Evolutionary conservation across 2,113 vertebrate species (phyloP).

Genomic region (Corythornis madagascariensis): DNA sequence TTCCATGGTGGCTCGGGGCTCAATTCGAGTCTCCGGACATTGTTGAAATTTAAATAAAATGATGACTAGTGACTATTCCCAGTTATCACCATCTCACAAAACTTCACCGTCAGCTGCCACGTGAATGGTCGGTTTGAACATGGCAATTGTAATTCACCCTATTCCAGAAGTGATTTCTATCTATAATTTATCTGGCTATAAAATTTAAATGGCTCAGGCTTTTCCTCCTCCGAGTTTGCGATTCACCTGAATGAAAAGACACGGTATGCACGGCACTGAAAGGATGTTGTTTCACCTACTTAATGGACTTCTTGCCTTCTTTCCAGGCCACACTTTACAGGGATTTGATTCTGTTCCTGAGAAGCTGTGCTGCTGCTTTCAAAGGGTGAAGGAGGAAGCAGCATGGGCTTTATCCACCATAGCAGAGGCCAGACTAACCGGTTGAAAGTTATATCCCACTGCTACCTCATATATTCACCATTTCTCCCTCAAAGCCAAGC

Average conservation of each 20-base stretch:
- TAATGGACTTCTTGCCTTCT: not conserved
- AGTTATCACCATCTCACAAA: not conserved
- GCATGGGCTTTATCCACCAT: not conserved
- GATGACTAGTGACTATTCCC: not conserved
- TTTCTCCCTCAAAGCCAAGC: slow-evolving; percentile 12
- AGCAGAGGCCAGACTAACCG: not conserved
- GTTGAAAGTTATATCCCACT: not conserved
- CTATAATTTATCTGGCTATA: slow-evolving; percentile 29
- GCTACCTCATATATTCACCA: not conserved
- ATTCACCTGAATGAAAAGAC: not conserved
- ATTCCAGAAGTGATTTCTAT: slow-evolving; percentile 23
- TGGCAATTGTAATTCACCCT: not conserved
- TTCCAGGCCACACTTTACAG: not conserved
- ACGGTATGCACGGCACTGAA: rapidly evolving
- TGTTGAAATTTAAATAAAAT: slow-evolving; percentile 31
- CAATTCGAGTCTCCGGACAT: not conserved
- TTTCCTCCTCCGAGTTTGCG: not conserved
- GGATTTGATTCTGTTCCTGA: not conserved
- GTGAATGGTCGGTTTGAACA: not conserved
- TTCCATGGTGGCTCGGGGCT: not conserved
- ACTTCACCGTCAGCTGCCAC: not conserved
- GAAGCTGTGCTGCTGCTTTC: not conserved
- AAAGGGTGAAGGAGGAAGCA: not conserved
- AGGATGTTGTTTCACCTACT: not conserved
- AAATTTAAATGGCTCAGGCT: slow-evolving; percentile 12